Evolutionary conservation across 2,888 invertebrate species (phyloP).

Genomic region (Apamea monoglypha): DNA sequence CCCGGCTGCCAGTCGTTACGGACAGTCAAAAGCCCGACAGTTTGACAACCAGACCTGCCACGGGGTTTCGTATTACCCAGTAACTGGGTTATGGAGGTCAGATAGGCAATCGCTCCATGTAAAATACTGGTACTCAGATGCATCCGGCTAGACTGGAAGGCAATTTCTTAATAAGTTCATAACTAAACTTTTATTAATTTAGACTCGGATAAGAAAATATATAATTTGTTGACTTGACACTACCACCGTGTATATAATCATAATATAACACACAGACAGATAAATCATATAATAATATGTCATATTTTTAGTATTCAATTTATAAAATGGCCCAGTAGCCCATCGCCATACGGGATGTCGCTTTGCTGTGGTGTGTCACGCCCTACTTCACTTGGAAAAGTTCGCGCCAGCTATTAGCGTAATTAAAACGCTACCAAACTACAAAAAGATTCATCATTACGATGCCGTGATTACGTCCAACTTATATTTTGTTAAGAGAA

Average conservation of each 20-base stretch:
- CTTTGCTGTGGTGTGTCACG: conserved; percentile 81
- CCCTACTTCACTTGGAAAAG: conserved; percentile 85
- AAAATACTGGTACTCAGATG: not conserved
- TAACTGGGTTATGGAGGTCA: not conserved
- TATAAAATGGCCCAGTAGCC: conserved; percentile 36
- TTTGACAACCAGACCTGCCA: not conserved
- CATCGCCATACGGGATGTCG: conserved; percentile 76
- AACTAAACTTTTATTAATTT: not conserved
- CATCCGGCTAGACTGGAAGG: not conserved
- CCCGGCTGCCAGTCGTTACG: not conserved
- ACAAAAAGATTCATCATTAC: conserved; percentile 82
- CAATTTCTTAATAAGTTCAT: not conserved
- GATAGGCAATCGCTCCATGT: not conserved
- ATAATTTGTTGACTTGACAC: not conserved
- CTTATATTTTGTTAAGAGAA: conserved; percentile 69
- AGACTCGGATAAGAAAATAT: not conserved
- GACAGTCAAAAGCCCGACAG: not conserved
- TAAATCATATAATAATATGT: not conserved
- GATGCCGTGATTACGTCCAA: conserved; percentile 69
- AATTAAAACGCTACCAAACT: conserved; percentile 87
- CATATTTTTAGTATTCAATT: conserved; percentile 34
- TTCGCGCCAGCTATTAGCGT: conserved; percentile 87
- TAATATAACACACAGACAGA: too few species aligned
- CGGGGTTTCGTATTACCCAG: not conserved
- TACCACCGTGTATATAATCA: not conserved